phyloP scores from a whole-genome alignment of 2,113 vertebrate species.

The Cryptomyrus ogoouensis region DNA sequence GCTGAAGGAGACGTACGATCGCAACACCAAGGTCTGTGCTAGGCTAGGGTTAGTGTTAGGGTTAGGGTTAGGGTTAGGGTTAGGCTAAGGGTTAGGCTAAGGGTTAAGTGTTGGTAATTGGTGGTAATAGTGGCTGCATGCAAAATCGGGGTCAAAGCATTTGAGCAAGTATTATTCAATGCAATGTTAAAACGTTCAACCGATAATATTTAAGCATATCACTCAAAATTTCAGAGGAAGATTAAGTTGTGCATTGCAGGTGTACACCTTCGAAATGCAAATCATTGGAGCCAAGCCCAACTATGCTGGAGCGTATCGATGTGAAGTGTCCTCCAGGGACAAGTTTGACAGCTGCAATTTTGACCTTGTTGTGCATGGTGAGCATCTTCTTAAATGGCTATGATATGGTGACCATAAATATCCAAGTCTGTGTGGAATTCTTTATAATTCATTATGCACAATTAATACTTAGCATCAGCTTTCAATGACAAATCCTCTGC shows the following conservation, averaged over 20 bases:
- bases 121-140: background rate
- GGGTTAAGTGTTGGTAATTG: background rate
- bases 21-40: conserved; percentile 74
- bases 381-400: conserved; percentile 31
- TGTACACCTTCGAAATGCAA: conserved; percentile 86
- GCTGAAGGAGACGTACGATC: conserved; percentile 78
- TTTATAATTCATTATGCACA: background rate
- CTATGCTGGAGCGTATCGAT: conserved; percentile 82
- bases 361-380: conserved; percentile 79
- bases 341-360: conserved; percentile 97
- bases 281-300: conserved; percentile 77
- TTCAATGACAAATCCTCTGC: background rate
- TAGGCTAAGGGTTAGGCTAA: too few relatives aligned
- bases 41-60: background rate
- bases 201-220: background rate
- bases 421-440: background rate
- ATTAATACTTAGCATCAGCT: background rate
- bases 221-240: background rate
- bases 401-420: background rate
- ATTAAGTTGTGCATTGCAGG: conserved; percentile 50
- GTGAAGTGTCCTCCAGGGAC: conserved; percentile 88
- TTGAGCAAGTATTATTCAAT: background rate
- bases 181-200: background rate
- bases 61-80: too few relatives aligned
- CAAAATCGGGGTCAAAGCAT: background rate